Evolutionary conservation across 2,888 invertebrate genomes (phyloP).

Genomic region (Tetranychus piercei): DNA sequence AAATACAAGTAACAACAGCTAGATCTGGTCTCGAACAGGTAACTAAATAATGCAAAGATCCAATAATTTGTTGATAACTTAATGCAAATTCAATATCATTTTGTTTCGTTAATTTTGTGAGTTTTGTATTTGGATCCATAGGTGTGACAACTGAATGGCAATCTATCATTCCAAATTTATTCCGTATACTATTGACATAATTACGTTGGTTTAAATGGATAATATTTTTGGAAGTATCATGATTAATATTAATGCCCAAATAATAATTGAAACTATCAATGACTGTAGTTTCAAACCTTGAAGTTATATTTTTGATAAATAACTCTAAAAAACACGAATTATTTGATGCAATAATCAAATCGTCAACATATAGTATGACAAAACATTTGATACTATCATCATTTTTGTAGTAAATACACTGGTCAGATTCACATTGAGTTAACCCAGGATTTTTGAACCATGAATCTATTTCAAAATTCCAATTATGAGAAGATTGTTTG

Average conservation of each 20-base stretch:
- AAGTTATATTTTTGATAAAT: not conserved
- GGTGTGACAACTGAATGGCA: constrained; percentile 19
- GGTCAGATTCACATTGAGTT: constrained; percentile 17
- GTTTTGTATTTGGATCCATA: not conserved
- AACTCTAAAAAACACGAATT: not conserved
- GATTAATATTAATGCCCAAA: constrained; percentile 16
- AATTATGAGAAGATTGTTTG: constrained; percentile 26
- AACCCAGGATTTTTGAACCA: constrained; percentile 20
- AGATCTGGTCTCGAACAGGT: constrained; percentile 17
- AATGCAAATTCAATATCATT: not conserved
- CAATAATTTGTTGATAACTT: constrained; percentile 8
- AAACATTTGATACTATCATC: constrained; percentile 13
- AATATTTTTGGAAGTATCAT: not conserved
- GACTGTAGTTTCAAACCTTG: constrained; percentile 8
- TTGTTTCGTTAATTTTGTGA: not conserved
- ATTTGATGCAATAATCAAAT: constrained; percentile 15
- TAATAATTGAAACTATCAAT: not conserved
- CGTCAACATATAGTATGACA: constrained; percentile 26
- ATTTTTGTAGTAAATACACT: constrained; percentile 21
- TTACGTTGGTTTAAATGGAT: not conserved
- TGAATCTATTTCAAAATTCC: constrained; percentile 23
- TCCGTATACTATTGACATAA: constrained; percentile 16
- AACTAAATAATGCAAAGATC: constrained; percentile 12
- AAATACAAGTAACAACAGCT: not conserved
- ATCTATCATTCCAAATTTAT: constrained; percentile 17